Evolutionary conservation across 2,888 invertebrate species (phyloP), one percentile per base, ranked within the genome.

Genomic region (Seladonia tumulorum): DNA sequence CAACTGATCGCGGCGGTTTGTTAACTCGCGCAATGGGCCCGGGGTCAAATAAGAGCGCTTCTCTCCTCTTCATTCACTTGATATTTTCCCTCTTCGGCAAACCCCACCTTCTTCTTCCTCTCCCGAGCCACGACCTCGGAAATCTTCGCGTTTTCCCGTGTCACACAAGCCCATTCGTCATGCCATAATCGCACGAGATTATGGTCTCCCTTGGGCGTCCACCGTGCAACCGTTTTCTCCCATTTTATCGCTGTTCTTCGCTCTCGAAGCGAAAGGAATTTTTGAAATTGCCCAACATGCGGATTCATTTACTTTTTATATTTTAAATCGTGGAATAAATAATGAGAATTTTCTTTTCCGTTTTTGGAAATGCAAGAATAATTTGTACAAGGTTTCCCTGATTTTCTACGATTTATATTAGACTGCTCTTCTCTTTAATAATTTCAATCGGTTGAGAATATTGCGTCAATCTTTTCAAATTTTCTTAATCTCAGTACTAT

Each of bases 21-120:
- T 92, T 94, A 94, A 94, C 94, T 94, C 91, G 93, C 92, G 92
- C 92, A 94, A 94, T 93, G 93, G 91, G 89, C 93, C 91, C 86
- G 93, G 93, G 94, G 94, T 94, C 94, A 94, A 94, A 94, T 94
- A 94, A 91, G 92, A 92, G 90, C 90, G 92, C 89, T 89, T 91
- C 89, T 91, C 42, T 70, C 68, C 90, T 86, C 77, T 86, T 87
- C 87, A 75, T 81, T 88, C 88, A 83, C 88, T 89, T 82, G 35
- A 35, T 86, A 86, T 85, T 89, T 83, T 81, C 81, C 79, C 81
- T 81, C 73, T 49, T 72, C 60, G 83, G 72, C 84, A n/a, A 16
- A 14, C 57, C 47, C 63, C 63, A 16, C 74, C 83, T 84, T 79
- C 29, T 81, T 87, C 83, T 77, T 80, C 60, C 72, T 73, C 22